Evolutionary conservation across 2,113 vertebrate species (phyloP).

Genomic region (Datnioides undecimradiatus): DNA sequence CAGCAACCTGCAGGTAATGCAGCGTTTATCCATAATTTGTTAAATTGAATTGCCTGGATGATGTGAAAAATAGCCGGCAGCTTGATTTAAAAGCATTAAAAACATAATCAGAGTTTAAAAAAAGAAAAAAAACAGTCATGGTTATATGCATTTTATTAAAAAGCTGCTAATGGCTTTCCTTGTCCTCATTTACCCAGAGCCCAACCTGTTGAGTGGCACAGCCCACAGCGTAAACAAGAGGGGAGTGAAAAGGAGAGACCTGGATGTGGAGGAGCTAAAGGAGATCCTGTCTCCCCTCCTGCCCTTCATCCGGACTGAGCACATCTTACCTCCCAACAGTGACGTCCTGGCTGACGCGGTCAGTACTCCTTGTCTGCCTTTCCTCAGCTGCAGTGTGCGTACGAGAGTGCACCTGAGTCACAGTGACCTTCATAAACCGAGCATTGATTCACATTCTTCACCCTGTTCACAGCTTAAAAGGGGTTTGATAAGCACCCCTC

Average conservation of each 20-base stretch:
- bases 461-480: slow-evolving; percentile 91
- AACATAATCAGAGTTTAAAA: slow-evolving; percentile 18
- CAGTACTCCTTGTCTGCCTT: slow-evolving; percentile 57
- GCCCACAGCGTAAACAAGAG: slow-evolving; percentile 99
- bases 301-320: slow-evolving; percentile 94
- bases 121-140: slow-evolving; percentile 1
- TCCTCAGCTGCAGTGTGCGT: not conserved
- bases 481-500: slow-evolving; percentile 98
- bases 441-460: slow-evolving; percentile 49
- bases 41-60: slow-evolving; percentile 3
- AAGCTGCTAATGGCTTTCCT: slow-evolving; percentile 15
- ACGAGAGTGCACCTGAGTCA: slow-evolving; percentile 6
- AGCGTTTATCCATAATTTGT: slow-evolving; percentile 22
- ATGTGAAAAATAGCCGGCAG: slow-evolving; percentile 16
- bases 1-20: slow-evolving; percentile 1
- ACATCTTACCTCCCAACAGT: slow-evolving; percentile 94
- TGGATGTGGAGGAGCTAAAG: slow-evolving; percentile 96
- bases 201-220: slow-evolving; percentile 96
- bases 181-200: slow-evolving; percentile 85
- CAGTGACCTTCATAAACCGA: slow-evolving; percentile 24
- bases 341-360: slow-evolving; percentile 95
- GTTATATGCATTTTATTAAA: slow-evolving; percentile 37
- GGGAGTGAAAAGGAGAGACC: slow-evolving; percentile 95
- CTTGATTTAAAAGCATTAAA: slow-evolving; percentile 29
- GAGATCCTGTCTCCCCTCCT: slow-evolving; percentile 95